Evolutionary conservation across 2,888 invertebrate genomes (phyloP).

Genomic region (Empis stercorea): DNA sequence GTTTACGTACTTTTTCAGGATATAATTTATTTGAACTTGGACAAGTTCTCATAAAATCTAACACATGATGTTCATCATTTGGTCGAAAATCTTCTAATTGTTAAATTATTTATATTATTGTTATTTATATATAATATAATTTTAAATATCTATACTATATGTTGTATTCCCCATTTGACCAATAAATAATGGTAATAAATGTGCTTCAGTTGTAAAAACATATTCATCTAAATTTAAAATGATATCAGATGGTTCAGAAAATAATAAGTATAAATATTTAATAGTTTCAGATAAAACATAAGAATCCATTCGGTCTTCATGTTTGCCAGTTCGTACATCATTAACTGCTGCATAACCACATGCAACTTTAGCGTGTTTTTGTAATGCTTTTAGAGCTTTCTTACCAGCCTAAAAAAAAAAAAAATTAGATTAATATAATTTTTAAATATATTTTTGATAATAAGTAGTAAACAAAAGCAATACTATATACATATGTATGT

Average conservation of each 20-base stretch:
- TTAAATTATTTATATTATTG: not conserved
- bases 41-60: constrained; percentile 54
- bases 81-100: constrained; percentile 32
- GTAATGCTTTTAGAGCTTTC: constrained; percentile 74
- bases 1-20: constrained; percentile 70
- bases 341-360: constrained; percentile 98
- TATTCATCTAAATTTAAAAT: constrained; percentile 74
- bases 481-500: no score
- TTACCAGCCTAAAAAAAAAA: constrained; percentile 49
- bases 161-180: constrained; percentile 49
- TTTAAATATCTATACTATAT: constrained; percentile 29
- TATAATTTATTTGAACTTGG: constrained; percentile 74
- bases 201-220: constrained; percentile 88
- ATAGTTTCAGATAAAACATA: constrained; percentile 96
- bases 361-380: constrained; percentile 80
- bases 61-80: constrained; percentile 41
- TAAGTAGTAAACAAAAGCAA: no score
- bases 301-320: constrained; percentile 97
- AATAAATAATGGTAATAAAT: constrained; percentile 78
- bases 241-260: constrained; percentile 75
- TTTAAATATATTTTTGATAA: no score
- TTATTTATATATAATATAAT: not conserved
- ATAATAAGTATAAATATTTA: constrained; percentile 90
- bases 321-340: constrained; percentile 78
- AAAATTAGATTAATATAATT: no score